Evolutionary conservation across 2,888 invertebrate species (phyloP).

Genomic region (Stegana nigrithorax): DNA sequence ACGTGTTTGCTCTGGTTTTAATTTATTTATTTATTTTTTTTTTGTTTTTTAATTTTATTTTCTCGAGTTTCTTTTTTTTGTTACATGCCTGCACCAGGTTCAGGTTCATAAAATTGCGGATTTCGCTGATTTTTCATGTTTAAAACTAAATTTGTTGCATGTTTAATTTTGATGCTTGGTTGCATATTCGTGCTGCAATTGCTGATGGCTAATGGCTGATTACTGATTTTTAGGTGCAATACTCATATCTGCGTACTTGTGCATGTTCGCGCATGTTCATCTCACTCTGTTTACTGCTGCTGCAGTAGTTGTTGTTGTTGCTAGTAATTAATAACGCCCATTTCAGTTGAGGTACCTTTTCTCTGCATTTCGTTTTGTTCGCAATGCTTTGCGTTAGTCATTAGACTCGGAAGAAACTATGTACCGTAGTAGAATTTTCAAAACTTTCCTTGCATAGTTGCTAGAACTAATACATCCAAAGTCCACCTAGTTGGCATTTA

Average conservation of each 20-base stretch:
- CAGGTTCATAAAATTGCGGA: conserved; percentile 61
- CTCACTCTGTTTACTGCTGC: no score
- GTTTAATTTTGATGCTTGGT: conserved; percentile 60
- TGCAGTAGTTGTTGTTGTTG: no score
- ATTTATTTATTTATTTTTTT: conserved; percentile 52
- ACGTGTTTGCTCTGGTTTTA: conserved; percentile 63
- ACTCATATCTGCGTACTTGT: background rate
- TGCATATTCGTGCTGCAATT: conserved; percentile 58
- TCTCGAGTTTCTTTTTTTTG: background rate
- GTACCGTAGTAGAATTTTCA: no score
- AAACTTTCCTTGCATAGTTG: no score
- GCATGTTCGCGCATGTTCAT: background rate
- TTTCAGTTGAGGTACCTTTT: background rate
- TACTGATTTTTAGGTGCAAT: no score
- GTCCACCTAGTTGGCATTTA: no score
- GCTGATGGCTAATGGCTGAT: no score
- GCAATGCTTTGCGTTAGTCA: conserved; percentile 25
- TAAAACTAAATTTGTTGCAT: conserved; percentile 43
- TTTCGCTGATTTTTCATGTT: conserved; percentile 38
- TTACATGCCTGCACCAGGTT: conserved; percentile 45
- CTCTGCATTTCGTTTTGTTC: conserved; percentile 18
- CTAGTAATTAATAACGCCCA: background rate
- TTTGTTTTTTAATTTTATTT: conserved; percentile 24
- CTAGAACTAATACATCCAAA: no score
- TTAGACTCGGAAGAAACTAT: no score